Evolutionary conservation across 1,140 invertebrate species (phyloP).

Genomic region (Drosophila varians): DNA sequence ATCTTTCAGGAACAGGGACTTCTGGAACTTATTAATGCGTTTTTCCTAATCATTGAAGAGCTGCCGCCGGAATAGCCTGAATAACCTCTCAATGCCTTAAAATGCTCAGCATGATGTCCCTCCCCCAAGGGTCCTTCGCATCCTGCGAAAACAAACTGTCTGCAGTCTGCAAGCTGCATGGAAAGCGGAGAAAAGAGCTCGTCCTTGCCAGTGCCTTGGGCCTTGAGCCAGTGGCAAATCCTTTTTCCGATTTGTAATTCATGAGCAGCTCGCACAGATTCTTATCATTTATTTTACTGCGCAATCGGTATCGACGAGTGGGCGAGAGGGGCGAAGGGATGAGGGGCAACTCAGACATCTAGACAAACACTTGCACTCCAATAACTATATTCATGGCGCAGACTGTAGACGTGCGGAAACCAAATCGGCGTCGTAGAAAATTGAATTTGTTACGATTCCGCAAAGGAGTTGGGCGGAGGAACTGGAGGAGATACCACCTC

Average conservation of each 20-base stretch:
- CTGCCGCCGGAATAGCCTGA: constrained; percentile 1
- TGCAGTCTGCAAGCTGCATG: constrained; percentile 30
- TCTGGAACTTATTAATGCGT: constrained; percentile 31
- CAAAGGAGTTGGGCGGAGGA: background rate
- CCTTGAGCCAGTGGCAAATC: constrained; percentile 72
- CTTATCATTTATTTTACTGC: constrained; percentile 79
- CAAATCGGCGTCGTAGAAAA: constrained; percentile 81
- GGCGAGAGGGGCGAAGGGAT: background rate
- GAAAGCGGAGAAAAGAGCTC: background rate
- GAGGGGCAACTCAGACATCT: constrained; percentile 13
- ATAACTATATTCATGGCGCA: constrained; percentile 77
- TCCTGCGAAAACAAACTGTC: constrained; percentile 30
- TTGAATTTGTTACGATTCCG: constrained; percentile 72
- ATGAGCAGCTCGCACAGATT: constrained; percentile 79
- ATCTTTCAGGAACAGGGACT: background rate
- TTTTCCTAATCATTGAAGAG: constrained; percentile 32
- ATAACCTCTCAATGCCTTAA: constrained; percentile 42
- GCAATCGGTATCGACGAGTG: constrained; percentile 56
- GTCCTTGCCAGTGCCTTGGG: constrained; percentile 9
- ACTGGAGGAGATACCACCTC: background rate
- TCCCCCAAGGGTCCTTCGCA: constrained; percentile 10
- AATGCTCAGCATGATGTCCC: constrained; percentile 42
- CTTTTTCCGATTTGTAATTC: constrained; percentile 82
- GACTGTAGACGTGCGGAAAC: constrained; percentile 72
- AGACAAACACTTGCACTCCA: constrained; percentile 50